Base-by-base conservation (phyloP, 2,888 invertebrate genomes). In the Hydroisotoma schaefferi region DNA sequence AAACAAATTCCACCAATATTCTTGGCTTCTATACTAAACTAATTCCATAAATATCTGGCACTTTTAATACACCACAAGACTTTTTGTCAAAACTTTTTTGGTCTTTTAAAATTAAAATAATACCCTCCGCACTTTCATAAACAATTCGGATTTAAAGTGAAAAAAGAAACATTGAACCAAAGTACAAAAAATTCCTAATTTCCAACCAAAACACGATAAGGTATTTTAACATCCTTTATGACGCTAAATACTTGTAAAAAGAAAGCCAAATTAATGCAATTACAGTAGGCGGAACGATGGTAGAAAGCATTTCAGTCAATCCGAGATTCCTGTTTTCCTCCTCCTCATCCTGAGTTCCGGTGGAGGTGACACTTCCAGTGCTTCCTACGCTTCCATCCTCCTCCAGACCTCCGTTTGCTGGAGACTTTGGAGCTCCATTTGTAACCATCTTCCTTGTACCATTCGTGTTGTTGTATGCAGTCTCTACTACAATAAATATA, bases 261-360 rank as follows among this genome's bases (percentile, higher is more conserved):
- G 43, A 43, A 43, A 43, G 6, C 43, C 6, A 48, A n/a, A 18
- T 38, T 40, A 33, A 22, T 44, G 51, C n/a, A 56, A 72, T 74
- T 75, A 87, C 88, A 81, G 84, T 84, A 57, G 88, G 88, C 73
- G 86, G 84, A 75, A 86, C 84, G 73, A 87, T 84, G 70, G 85
- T 84, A 27, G 87, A 87, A 70, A 88, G 80, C 76, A 87, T 81
- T 74, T 88, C 88, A 46, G 85, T 82, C 59, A 72, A 68, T 54
- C 64, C 63, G 63, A 87, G 81, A 60, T 84, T 80, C 73, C 85
- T 82, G 63, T 83, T 82, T 72, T 86, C 86, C 73, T 84, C 81
- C 71, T 80, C 84, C 68, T 88, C 88, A 64, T 88, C 87, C 74
- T 85, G 86, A 51, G 72, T 70, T 59, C 70, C 69, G 44, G 72